phyloP scores from a whole-genome alignment of 53 echinoderm and acorn worm species.

The Antedon mediterranea region DNA sequence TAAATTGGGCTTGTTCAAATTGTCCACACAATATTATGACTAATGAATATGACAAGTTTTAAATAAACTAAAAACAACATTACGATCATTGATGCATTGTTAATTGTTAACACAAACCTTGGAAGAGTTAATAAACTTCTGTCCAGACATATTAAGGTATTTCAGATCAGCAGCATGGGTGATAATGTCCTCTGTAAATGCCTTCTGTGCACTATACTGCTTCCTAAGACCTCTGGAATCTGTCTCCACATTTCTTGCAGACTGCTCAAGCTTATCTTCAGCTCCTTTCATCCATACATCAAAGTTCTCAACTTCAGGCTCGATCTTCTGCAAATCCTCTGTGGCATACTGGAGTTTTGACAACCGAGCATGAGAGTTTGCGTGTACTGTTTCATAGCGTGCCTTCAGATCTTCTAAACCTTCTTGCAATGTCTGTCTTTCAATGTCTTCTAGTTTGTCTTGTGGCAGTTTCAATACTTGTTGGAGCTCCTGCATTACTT shows the following conservation, averaged over 20 bases:
- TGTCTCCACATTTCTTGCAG: conserved; percentile 47
- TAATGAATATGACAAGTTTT: no score
- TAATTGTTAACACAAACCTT: conserved; percentile 29
- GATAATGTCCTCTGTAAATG: conserved; percentile 72
- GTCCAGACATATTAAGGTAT: conserved; percentile 98
- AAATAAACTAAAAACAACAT: no score
- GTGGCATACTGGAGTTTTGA: conserved; percentile 53
- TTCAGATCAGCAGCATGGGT: conserved; percentile 90
- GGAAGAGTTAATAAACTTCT: conserved; percentile 71
- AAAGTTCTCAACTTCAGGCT: conserved; percentile 58
- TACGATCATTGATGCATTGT: background rate
- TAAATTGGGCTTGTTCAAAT: no score
- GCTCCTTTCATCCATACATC: conserved; percentile 72
- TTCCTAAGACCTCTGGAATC: conserved; percentile 44
- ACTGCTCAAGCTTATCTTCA: conserved; percentile 75
- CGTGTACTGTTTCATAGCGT: conserved; percentile 79
- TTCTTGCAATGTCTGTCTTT: conserved; percentile 32
- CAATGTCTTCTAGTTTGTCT: conserved; percentile 64
- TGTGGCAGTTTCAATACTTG: conserved; percentile 80
- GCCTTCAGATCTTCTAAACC: conserved; percentile 42
- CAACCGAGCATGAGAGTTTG: conserved; percentile 64
- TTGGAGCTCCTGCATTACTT: conserved; percentile 68
- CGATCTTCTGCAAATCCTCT: conserved; percentile 69
- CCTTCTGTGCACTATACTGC: conserved; percentile 68
- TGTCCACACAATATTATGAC: no score